Percentiles rank a stretch among this genome's conserved stretches.
These are phyloP conservation scores for Eretmochelys imbricata DNA, from an alignment of 2,113 vertebrate species.

Conservation along the genomic window DNA sequence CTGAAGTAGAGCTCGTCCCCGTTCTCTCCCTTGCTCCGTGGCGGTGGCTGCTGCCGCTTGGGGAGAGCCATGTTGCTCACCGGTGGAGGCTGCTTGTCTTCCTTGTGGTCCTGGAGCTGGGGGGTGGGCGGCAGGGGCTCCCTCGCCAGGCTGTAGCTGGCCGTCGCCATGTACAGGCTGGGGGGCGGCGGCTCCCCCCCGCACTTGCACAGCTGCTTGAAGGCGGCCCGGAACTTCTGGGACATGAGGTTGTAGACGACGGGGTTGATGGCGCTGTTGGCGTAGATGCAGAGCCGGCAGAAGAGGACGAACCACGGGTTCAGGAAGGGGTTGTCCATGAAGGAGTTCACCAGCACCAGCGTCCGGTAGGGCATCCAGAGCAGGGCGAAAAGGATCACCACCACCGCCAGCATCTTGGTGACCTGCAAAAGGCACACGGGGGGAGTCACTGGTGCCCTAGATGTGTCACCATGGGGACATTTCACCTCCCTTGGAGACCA, in stretches of 20 bases:
- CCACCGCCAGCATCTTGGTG: slow-evolving; percentile 84
- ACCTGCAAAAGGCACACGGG: slow-evolving; percentile 59
- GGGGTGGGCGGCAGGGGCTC: slow-evolving; percentile 13
- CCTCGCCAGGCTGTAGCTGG: slow-evolving; percentile 46
- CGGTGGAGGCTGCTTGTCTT: not conserved
- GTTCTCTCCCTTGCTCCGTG: not conserved
- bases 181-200: slow-evolving; percentile 39
- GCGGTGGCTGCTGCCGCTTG: not conserved
- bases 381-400: slow-evolving; percentile 82
- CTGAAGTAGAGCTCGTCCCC: slow-evolving; percentile 38
- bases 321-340: slow-evolving; percentile 78
- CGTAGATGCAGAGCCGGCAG: slow-evolving; percentile 81
- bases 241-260: slow-evolving; percentile 86
- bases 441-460: not conserved
- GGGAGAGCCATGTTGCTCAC: not conserved
- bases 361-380: slow-evolving; percentile 87
- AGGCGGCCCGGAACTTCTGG: slow-evolving; percentile 83
- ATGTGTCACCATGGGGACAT: not conserved
- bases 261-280: slow-evolving; percentile 86
- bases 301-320: slow-evolving; percentile 85
- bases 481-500: not conserved
- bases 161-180: slow-evolving; percentile 54
- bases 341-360: slow-evolving; percentile 84
- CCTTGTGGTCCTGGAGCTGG: not conserved
- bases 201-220: slow-evolving; percentile 79